phyloP scores from a whole-genome alignment of 2,888 invertebrate genomes.

The Mesorhabditis spiculigera region DNA sequence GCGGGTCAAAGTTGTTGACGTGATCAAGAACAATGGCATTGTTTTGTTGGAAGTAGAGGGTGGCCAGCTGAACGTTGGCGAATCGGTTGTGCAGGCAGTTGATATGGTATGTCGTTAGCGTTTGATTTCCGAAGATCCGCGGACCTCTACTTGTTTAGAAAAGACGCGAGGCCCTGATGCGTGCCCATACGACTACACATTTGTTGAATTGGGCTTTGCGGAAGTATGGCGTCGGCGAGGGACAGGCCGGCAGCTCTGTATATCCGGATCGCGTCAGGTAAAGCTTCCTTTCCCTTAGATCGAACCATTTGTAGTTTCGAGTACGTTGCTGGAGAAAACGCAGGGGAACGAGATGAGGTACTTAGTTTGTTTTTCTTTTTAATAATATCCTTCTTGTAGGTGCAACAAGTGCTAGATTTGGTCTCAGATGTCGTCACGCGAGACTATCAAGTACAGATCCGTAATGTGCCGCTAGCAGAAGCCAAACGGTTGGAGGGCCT shows the following conservation, averaged over 20 bases:
- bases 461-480: neutral
- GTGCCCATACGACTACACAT: constrained; percentile 33
- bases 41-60: constrained; percentile 10
- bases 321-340: neutral
- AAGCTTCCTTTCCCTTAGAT: neutral
- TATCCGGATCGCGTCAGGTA: constrained; percentile 13
- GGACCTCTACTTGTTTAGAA: constrained; percentile 6
- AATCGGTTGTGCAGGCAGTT: constrained; percentile 15
- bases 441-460: neutral
- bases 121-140: neutral
- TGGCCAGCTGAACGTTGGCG: constrained; percentile 7
- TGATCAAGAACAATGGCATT: neutral
- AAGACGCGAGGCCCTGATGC: constrained; percentile 23
- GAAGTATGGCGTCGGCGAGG: constrained; percentile 16
- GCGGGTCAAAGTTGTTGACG: neutral
- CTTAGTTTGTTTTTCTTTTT: neutral
- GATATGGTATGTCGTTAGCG: constrained; percentile 9
- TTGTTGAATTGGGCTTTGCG: constrained; percentile 28
- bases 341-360: neutral
- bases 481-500: neutral
- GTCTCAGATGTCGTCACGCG: neutral
- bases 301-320: neutral
- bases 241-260: constrained; percentile 28
- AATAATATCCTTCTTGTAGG: neutral
- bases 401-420: neutral